Evolutionary conservation across 2,888 invertebrate species (phyloP).

Genomic region (Hymenopus coronatus): DNA sequence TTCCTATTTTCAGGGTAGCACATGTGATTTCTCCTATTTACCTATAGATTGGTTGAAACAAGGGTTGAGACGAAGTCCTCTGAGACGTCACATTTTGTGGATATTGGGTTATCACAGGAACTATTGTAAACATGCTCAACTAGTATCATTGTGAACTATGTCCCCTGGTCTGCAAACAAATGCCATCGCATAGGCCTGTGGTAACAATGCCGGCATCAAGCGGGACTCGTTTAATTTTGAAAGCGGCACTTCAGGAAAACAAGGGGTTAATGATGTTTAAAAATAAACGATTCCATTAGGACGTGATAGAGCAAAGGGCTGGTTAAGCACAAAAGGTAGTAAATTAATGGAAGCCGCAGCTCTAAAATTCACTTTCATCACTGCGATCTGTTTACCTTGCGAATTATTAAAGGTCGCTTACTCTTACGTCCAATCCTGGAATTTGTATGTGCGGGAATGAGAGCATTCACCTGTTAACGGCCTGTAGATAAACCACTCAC

Average conservation of each 20-base stretch:
- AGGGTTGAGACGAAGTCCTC: background rate
- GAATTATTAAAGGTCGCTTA: background rate
- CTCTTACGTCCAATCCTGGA: background rate
- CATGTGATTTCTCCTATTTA: too few relatives aligned
- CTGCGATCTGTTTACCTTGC: background rate
- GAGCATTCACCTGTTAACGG: background rate
- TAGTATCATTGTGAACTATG: background rate
- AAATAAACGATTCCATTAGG: background rate
- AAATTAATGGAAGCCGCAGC: background rate
- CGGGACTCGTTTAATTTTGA: background rate
- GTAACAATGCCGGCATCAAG: background rate
- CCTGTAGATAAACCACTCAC: background rate
- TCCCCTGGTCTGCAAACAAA: background rate
- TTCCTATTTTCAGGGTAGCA: too few relatives aligned
- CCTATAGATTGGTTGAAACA: too few relatives aligned
- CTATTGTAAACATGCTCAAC: background rate
- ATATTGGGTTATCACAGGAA: background rate
- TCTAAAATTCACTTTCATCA: background rate
- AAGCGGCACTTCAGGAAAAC: background rate
- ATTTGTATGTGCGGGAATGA: background rate
- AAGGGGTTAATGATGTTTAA: background rate
- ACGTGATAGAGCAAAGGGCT: background rate
- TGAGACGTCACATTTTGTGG: background rate
- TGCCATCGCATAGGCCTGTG: background rate
- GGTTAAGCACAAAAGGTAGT: background rate